Conservation (phyloP, 2,113 vertebrate species). For the Aldabrachelys gigantea region DNA sequence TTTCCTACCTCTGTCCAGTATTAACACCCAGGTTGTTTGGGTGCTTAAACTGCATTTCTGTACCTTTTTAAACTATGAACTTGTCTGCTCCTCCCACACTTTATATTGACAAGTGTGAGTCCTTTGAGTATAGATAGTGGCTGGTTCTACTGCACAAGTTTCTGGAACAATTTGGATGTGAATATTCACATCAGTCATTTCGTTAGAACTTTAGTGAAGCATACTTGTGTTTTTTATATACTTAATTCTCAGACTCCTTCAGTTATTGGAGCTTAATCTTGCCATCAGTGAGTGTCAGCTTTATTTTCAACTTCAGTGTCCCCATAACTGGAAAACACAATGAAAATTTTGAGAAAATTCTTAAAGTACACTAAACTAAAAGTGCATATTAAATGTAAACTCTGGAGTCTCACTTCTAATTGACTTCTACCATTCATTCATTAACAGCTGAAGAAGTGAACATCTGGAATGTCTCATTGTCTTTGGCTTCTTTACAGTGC, state of each 20-base stretch:
- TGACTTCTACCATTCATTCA: background rate
- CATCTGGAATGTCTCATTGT: conserved; percentile 73
- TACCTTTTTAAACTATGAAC: background rate
- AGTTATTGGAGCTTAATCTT: background rate
- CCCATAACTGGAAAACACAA: background rate
- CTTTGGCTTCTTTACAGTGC: conserved; percentile 99
- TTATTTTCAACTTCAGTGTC: background rate
- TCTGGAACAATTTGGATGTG: background rate
- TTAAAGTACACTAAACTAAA: conserved; percentile 11
- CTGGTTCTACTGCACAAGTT: background rate
- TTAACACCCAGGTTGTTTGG: background rate
- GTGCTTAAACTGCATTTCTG: background rate
- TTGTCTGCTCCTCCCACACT: background rate
- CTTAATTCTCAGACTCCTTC: background rate
- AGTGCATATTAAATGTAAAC: background rate
- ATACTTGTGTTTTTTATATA: background rate
- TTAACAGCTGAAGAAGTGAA: conserved; percentile 13
- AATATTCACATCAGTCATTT: background rate
- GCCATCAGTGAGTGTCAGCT: background rate
- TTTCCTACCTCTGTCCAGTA: background rate
- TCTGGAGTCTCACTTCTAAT: background rate
- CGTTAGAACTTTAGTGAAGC: background rate
- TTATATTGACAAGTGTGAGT: background rate
- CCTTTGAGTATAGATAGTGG: background rate
- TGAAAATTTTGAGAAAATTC: background rate